Evolutionary conservation across 2,113 vertebrate species (phyloP).

Genomic region (Calypte anna): DNA sequence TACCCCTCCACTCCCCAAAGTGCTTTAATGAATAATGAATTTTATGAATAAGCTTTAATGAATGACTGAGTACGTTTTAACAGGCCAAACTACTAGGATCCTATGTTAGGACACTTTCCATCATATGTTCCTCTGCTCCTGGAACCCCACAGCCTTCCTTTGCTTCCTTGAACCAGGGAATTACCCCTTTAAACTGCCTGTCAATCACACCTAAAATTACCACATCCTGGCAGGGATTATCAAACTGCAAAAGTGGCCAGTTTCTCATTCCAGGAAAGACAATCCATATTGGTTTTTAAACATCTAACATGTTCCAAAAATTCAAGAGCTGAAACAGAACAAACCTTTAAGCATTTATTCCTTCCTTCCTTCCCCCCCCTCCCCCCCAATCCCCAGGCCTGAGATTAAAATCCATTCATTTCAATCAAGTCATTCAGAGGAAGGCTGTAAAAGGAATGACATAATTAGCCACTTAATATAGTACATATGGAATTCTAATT

Average conservation of each 20-base stretch:
- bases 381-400: too few species aligned
- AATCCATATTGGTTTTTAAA: not conserved
- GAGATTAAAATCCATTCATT: constrained; percentile 61
- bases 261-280: constrained; percentile 1
- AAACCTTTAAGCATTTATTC: constrained; percentile 10
- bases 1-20: not conserved
- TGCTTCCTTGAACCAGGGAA: not conserved
- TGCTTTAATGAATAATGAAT: constrained; percentile 46
- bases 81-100: not conserved
- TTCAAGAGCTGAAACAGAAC: not conserved
- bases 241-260: not conserved
- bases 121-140: not conserved
- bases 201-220: not conserved
- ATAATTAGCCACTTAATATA: constrained; percentile 74
- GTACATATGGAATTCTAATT: constrained; percentile 70
- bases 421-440: constrained; percentile 68
- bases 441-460: constrained; percentile 66
- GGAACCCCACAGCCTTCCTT: not conserved
- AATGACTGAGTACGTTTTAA: constrained; percentile 50
- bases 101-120: constrained; percentile 6
- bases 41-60: constrained; percentile 56
- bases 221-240: not conserved
- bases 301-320: not conserved
- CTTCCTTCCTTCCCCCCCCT: not conserved
- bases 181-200: not conserved